Base-by-base conservation (phyloP, 1,140 invertebrate species). In the Tribolium castaneum region DNA sequence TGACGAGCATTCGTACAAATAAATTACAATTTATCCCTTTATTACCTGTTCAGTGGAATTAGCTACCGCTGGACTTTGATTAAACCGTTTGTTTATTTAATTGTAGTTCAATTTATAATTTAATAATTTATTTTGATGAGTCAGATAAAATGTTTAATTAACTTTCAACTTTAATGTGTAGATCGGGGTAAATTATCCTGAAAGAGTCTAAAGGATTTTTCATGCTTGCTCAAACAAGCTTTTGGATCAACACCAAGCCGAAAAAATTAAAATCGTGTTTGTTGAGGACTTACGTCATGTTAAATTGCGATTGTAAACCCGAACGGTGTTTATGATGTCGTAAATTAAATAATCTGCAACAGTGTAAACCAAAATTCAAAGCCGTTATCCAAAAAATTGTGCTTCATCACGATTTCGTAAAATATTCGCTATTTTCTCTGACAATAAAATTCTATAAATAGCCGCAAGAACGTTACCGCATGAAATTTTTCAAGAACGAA, bases 31-130 rank as follows among this genome's bases (percentile, higher is more conserved):
- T 66, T 35, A 66, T 66, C 59, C 12, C 25, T 66, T 66, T 66
- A 66, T 39, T 66, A 66, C 59, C 59, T 66, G 59, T 66, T 66
- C 59, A 66, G 2, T 66, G 59, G 30, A 66, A 12, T 66, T 66
- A 66, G 59, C 34, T 66, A 22, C 25, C 30, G 59, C 54, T 66
- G 9, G 30, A 66, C 6, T 35, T 66, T 66, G 30, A 66, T 66
- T 66, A 66, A 66, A 35, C 59, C 30, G 59, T 39, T 66, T 66
- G 59, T 66, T 66, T 66, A 66, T 66, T 66, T 66, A 62, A 66
- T 66, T 66, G 59, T 66, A 14, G 30, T 16, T 22, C 59, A 35
- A 34, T 66, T 59, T 59, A 59, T 25, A 25, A 30, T 25, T 59
- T 30, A 59, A 25, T 59, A 19, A 22, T 59, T 59, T 25, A 59